A percentile compares a stretch with the other conserved stretches of the same genome.
Conservation (phyloP, 2,797 vertebrate species). For the Chrysocyon brachyurus region DNA sequence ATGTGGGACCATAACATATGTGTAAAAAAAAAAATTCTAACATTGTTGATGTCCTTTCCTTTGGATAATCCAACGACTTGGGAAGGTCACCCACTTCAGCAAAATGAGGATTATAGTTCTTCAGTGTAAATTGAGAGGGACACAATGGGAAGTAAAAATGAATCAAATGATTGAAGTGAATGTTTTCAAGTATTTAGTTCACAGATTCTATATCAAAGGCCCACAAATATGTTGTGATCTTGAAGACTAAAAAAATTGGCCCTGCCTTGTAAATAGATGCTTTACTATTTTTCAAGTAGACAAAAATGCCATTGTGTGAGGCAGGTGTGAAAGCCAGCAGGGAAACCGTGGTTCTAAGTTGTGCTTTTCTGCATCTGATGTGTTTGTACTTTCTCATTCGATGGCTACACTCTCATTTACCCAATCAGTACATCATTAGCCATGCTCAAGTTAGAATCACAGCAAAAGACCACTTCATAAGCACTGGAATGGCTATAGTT, state of each 20-base stretch:
- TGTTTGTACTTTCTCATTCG: background rate
- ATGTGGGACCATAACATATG: background rate
- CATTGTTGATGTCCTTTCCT: background rate
- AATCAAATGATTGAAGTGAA: background rate
- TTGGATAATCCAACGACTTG: background rate
- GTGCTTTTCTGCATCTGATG: no score
- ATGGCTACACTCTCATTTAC: background rate
- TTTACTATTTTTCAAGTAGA: background rate
- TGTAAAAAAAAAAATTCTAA: background rate
- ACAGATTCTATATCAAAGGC: background rate
- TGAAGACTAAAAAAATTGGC: background rate
- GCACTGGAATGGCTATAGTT: background rate
- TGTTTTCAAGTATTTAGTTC: background rate
- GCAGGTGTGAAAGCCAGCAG: background rate
- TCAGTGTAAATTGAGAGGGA: background rate
- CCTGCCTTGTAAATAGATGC: no score
- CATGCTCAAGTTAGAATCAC: background rate
- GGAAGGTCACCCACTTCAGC: background rate
- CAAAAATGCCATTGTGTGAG: background rate
- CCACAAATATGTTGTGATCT: background rate
- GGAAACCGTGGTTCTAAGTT: background rate
- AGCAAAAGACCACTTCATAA: background rate
- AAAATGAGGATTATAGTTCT: background rate
- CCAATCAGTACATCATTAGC: background rate
- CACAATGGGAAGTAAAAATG: background rate